A percentile compares a stretch with the other conserved stretches of the same genome.
Evolutionary conservation across 2,113 vertebrate genomes (phyloP).

Genomic region (Verasper variegatus): DNA sequence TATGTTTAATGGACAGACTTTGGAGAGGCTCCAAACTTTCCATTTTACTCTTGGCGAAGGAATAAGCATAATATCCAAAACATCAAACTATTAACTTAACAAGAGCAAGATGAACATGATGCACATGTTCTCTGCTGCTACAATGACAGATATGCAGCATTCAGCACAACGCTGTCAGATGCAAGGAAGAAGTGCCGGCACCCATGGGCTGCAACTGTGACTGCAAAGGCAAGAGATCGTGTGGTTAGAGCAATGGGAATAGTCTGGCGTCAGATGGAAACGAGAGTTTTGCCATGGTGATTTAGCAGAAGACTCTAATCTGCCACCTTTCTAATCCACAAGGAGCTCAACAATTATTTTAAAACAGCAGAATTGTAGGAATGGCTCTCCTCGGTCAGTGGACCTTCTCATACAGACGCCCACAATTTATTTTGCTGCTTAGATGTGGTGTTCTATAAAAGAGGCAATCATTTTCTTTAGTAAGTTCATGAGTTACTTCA

Average conservation of each 20-base stretch:
- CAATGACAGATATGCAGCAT: conserved; percentile 26
- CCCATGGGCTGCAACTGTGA: conserved; percentile 42
- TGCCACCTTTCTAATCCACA: conserved; percentile 72
- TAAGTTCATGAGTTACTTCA: background rate
- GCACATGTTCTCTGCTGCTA: background rate
- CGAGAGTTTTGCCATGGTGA: conserved; percentile 54
- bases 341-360: conserved; percentile 57
- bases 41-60: background rate
- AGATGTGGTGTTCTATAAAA: background rate
- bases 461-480: background rate
- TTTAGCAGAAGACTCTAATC: conserved; percentile 70
- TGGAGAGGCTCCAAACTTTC: background rate
- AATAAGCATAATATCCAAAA: background rate
- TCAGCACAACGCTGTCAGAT: conserved; percentile 23
- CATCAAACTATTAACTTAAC: conserved; percentile 6
- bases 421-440: background rate
- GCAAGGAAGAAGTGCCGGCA: conserved; percentile 19
- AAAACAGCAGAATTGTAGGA: conserved; percentile 66
- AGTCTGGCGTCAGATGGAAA: conserved; percentile 66
- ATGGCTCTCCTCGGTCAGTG: conserved; percentile 11
- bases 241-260: conserved; percentile 45
- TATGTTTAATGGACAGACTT: background rate
- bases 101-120: background rate
- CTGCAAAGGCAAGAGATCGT: conserved; percentile 40
- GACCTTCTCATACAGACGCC: conserved; percentile 18